Percentiles rank a stretch among this genome's conserved stretches.
Evolutionary conservation across 1,140 invertebrate genomes (phyloP).

Genomic region (Nixonia krombeini): DNA sequence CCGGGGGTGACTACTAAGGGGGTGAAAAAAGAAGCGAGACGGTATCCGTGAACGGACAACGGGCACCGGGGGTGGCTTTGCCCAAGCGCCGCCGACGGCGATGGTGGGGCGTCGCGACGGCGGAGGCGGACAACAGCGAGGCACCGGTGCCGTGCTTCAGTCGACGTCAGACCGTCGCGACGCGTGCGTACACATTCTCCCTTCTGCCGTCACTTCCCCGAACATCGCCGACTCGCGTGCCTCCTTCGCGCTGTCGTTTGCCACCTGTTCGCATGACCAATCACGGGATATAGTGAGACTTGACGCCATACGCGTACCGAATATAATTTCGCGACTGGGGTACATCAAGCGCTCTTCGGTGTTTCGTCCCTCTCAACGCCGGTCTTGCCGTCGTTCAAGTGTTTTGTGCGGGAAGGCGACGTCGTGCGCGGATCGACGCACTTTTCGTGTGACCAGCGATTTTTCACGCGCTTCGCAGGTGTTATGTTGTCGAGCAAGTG

Average conservation of each 20-base stretch:
- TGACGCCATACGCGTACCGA: neutral
- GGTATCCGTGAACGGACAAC: constrained; percentile 1
- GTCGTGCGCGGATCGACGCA: neutral
- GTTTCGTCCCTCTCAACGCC: too few relatives aligned
- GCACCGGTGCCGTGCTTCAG: constrained; percentile 51
- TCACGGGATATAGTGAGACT: neutral
- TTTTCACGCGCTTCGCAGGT: neutral
- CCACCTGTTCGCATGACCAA: constrained; percentile 59
- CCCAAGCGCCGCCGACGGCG: constrained; percentile 26
- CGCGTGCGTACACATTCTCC: constrained; percentile 54
- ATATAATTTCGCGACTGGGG: neutral
- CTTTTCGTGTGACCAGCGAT: neutral
- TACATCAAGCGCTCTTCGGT: neutral
- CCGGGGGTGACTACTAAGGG: neutral
- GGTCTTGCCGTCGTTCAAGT: too few relatives aligned
- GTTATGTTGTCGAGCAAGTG: neutral
- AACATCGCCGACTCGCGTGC: constrained; percentile 41
- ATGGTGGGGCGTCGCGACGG: too few relatives aligned
- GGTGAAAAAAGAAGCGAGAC: neutral
- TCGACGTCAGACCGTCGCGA: constrained; percentile 68
- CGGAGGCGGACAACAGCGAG: constrained; percentile 56
- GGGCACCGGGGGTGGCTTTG: constrained; percentile 29
- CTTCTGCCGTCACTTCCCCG: constrained; percentile 37
- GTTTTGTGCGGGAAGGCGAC: too few relatives aligned
- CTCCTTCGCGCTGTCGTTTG: constrained; percentile 46